Conservation (phyloP, 2,888 invertebrate genomes). For the Eilema sororculum region DNA sequence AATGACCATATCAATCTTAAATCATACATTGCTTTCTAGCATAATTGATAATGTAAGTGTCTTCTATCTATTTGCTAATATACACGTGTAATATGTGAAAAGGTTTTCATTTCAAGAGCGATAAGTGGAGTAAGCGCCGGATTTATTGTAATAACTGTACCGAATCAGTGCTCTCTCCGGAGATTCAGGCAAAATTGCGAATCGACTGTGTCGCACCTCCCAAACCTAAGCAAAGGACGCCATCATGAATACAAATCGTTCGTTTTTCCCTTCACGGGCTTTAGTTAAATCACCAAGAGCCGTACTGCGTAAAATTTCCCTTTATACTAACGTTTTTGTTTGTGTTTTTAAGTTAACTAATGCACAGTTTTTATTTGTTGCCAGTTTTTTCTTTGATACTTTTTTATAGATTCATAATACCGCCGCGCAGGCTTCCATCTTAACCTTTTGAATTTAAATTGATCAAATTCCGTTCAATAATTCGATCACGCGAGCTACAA, state of each 20-base stretch:
- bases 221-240: constrained; percentile 56
- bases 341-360: constrained; percentile 38
- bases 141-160: constrained; percentile 52
- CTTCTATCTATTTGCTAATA: not conserved
- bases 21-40: no score
- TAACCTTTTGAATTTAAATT: no score
- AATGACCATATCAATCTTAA: no score
- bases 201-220: constrained; percentile 55
- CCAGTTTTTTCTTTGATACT: not conserved
- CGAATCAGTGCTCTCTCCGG: constrained; percentile 51
- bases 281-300: constrained; percentile 58
- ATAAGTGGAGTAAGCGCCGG: constrained; percentile 36
- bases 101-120: constrained; percentile 26
- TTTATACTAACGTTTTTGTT: constrained; percentile 43
- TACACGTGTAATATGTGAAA: constrained; percentile 21
- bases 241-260: constrained; percentile 62
- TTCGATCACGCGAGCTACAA: no score
- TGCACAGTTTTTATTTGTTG: constrained; percentile 2
- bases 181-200: constrained; percentile 54
- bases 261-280: constrained; percentile 54
- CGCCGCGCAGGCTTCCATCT: no score
- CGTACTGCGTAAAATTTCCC: constrained; percentile 52
- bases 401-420: no score
- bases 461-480: no score
- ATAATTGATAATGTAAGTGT: not conserved